Evolutionary conservation across 1,140 invertebrate genomes (phyloP).

Genomic region (Anoplophora glabripennis): DNA sequence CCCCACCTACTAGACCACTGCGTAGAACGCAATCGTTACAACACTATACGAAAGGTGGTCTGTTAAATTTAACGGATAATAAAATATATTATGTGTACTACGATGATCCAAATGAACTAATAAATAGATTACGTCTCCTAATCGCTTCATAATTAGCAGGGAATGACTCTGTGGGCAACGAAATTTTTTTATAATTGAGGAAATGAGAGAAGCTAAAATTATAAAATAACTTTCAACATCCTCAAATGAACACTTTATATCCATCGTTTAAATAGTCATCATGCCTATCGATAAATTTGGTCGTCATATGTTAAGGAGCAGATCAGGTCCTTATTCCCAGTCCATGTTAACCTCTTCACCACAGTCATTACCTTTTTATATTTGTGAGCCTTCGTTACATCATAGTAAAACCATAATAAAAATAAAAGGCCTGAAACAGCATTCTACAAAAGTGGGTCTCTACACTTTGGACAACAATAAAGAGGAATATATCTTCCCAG

Average conservation of each 20-base stretch:
- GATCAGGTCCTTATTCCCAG: neutral
- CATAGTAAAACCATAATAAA: too few species aligned
- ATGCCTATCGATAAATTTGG: slow-evolving; percentile 37
- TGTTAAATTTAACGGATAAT: too few species aligned
- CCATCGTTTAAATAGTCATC: neutral
- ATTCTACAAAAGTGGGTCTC: too few species aligned
- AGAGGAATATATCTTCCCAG: neutral
- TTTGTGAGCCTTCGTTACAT: too few species aligned
- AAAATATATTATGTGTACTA: too few species aligned
- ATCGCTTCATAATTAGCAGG: slow-evolving; percentile 46
- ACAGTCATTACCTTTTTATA: too few species aligned
- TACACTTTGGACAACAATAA: slow-evolving; percentile 1
- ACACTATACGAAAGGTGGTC: too few species aligned
- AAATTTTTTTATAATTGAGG: slow-evolving; percentile 49
- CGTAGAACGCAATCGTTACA: too few species aligned
- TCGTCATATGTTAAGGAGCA: neutral
- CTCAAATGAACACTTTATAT: neutral
- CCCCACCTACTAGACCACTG: too few species aligned
- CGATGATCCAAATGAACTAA: too few species aligned
- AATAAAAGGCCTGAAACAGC: too few species aligned
- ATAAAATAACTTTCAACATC: slow-evolving; percentile 4
- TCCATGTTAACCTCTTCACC: neutral
- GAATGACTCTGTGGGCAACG: slow-evolving; percentile 42
- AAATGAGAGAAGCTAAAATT: slow-evolving; percentile 23
- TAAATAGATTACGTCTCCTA: too few species aligned